Evolutionary conservation across 2,888 invertebrate genomes (phyloP), one percentile per base, ranked within the genome.

Genomic region (Ormyrus rosae): DNA sequence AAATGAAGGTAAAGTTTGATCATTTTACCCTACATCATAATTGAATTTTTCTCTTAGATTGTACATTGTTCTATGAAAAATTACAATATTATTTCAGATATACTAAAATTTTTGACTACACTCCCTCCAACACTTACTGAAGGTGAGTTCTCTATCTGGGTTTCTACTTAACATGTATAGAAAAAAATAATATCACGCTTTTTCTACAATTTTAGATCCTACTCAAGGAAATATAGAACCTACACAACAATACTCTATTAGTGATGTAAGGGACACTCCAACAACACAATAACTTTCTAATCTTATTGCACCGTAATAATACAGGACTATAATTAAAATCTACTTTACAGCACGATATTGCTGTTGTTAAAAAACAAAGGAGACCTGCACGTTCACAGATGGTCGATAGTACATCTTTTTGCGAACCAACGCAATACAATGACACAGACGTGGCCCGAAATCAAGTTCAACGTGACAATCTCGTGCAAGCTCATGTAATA

Each of bases 61-160:
- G 19, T 46, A 64, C n/a, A 46, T 64, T 48, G 45, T n/a, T 58
- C 2, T 34, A 9, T 45, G 2, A 61, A 9, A 71, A 63, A n/a
- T 78, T 70, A 61, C 76, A 46, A 60, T 84, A 78, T 69, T 84
- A 77, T 85, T 86, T 13, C 85, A 90, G 90, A 89, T 82, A 81
- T 89, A 82, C 85, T 88, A 85, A 88, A 87, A 83, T 86, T 88
- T 83, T 85, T 89, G 64, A 85, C 86, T 67, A 86, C 86, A 78
- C 81, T 88, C 11, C 84, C 84, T 76, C 83, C 87, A 78, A 84
- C 85, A 71, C 83, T 78, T 69, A 85, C 87, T 75, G 86, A 87
- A 85, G 85, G 89, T 89, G 84, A 84, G 86, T 34, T 34, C 4
- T 34, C 34, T 34, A 34, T 34, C 34, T 34, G 4, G 3, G 34